phyloP scores from a whole-genome alignment of 2,888 invertebrate genomes.

The Petrolisthes manimaculis region DNA sequence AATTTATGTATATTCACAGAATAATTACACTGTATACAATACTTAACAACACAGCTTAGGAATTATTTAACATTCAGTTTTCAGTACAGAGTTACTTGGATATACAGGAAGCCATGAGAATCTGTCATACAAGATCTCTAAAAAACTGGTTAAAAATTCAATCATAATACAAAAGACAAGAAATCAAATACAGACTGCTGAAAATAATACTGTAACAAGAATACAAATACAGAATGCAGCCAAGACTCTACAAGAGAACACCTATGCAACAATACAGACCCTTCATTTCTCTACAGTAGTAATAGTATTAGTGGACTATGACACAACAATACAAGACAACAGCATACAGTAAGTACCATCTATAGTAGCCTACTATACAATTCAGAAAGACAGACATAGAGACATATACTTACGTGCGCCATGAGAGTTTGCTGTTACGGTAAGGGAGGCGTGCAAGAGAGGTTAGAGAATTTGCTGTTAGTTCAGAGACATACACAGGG shows the following conservation, averaged over 20 bases:
- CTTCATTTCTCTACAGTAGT: background rate
- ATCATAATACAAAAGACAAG: background rate
- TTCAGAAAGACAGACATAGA: background rate
- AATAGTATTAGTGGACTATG: background rate
- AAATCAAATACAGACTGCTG: background rate
- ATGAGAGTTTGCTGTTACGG: conserved; percentile 78
- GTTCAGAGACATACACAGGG: background rate
- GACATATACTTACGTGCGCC: conserved; percentile 66
- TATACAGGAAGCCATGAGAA: background rate
- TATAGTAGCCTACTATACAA: background rate
- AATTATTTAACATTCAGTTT: no score
- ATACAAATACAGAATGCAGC: background rate
- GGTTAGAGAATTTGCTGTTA: conserved; percentile 32
- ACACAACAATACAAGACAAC: background rate
- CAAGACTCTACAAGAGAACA: conserved; percentile 1
- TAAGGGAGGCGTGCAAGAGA: conserved; percentile 64
- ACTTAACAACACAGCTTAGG: no score
- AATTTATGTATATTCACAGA: no score
- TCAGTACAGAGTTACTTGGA: no score
- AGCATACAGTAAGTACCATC: background rate
- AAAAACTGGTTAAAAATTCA: background rate
- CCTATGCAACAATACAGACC: background rate
- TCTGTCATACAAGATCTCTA: conserved; percentile 16
- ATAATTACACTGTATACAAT: background rate
- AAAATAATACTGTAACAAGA: background rate